Evolutionary conservation across 2,113 vertebrate genomes (phyloP).

Genomic region (Rousettus leschenaultii): DNA sequence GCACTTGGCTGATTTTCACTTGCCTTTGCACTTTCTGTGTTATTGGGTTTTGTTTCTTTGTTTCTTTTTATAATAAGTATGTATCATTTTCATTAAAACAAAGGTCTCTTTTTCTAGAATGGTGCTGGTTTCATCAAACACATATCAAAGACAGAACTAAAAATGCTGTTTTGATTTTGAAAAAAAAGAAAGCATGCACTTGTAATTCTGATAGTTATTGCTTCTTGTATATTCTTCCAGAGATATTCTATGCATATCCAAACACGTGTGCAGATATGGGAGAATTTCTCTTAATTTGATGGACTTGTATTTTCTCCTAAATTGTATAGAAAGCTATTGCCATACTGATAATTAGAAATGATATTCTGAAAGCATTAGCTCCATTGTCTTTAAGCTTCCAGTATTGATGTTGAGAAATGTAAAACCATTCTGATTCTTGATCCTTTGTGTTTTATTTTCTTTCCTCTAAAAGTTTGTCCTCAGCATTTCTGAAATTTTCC

Average conservation of each 20-base stretch:
- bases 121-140: background rate
- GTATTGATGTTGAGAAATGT: background rate
- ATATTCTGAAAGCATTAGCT: background rate
- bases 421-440: background rate
- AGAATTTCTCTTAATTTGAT: background rate
- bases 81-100: background rate
- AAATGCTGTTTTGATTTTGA: slow-evolving; percentile 3
- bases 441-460: background rate
- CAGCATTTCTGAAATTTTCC: background rate
- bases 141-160: background rate
- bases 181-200: no score
- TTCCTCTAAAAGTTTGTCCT: background rate
- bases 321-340: background rate
- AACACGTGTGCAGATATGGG: background rate
- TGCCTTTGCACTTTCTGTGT: background rate
- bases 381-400: background rate
- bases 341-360: background rate
- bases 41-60: background rate
- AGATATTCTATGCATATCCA: background rate
- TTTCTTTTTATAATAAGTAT: background rate
- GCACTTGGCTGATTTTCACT: background rate
- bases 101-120: background rate
- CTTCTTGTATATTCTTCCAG: background rate
- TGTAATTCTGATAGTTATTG: background rate
- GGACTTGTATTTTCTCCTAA: background rate